Conservation (phyloP, 2,797 vertebrate genomes). For the Rachycentron canadum region DNA sequence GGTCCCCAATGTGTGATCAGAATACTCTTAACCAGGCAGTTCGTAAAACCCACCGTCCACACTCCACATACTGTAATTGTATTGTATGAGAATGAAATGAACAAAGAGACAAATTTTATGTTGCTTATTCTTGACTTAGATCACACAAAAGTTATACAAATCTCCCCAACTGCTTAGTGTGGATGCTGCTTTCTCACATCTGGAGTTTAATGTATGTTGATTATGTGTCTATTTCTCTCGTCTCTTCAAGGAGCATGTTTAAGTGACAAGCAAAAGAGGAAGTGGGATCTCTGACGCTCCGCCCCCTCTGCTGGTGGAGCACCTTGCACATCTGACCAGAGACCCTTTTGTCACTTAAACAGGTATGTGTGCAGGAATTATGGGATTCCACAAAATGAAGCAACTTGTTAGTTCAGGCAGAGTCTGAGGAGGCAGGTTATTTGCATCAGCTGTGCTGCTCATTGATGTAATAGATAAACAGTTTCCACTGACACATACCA, state of each 20-base stretch:
- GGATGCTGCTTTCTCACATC: slow-evolving; percentile 2
- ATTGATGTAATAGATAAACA: background rate
- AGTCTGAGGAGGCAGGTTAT: too few relatives aligned
- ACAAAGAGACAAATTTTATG: background rate
- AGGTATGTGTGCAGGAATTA: slow-evolving; percentile 62
- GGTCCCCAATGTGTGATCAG: slow-evolving; percentile 7
- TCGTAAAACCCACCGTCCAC: slow-evolving; percentile 11
- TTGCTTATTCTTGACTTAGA: background rate
- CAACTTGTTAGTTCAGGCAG: background rate
- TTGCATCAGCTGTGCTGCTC: background rate
- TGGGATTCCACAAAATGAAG: background rate
- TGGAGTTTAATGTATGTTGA: slow-evolving; percentile 17
- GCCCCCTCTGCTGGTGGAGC: slow-evolving; percentile 77
- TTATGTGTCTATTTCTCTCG: slow-evolving; percentile 37
- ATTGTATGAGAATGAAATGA: slow-evolving; percentile 32
- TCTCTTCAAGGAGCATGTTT: slow-evolving; percentile 77
- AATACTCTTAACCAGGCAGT: slow-evolving; percentile 8
- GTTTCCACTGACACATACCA: too few relatives aligned
- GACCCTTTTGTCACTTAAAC: slow-evolving; percentile 60
- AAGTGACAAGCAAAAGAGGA: slow-evolving; percentile 76
- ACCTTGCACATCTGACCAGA: slow-evolving; percentile 74
- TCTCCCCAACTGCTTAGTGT: background rate
- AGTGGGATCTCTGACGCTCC: slow-evolving; percentile 81
- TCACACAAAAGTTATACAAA: background rate
- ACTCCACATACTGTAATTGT: background rate